Evolutionary conservation across 1,140 invertebrate genomes (phyloP), one percentile per base, ranked within the genome.

Genomic region (Dermatophagoides farinae): DNA sequence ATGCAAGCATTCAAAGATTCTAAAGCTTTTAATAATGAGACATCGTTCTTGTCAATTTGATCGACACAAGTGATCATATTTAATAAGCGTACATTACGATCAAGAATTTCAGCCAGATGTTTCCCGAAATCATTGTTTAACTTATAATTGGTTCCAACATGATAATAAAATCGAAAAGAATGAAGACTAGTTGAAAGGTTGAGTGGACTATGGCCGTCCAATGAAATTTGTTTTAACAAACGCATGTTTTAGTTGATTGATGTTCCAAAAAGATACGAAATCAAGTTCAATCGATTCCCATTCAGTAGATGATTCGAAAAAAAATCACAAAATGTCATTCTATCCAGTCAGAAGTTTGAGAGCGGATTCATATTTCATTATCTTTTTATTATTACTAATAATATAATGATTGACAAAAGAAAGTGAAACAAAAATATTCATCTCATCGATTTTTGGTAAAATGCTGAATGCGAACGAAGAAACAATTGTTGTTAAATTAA

Each of bases 151-250:
- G 14, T 55, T 12, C 16, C 11, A n/a, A 18, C 11, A 20, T 25
- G 53, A 25, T 25, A 14, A 11, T 18, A 31, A 38, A 14, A 14
- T 23, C 23, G 38, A 6, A 14, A n/a, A 4, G 53, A 55, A 55
- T 22, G 53, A 16, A 20, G 25, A 38, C 12, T 55, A 23, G 1
- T 4, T 31, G 31, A 31, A 31, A 31, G 31, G 8, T 31, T 31
- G 31, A 31, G 5, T 25, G 25, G 41, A 31, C 14, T 31, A 40
- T 55, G 14, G 23, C 53, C 25, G 25, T 55, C 53, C 25, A 55
- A 23, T 23, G 53, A 55, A 11, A 55, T 55, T 55, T 55, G 53
- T 11, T 23, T 14, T 23, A 55, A 55, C 53, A 55, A 23, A 38
- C 53, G 53, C 53, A 55, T 55, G 1, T 39, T 55, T 12, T 31